Evolutionary conservation across 2,888 invertebrate species (phyloP), one percentile per base, ranked within the genome.

Genomic region (Aporophyla nigra): DNA sequence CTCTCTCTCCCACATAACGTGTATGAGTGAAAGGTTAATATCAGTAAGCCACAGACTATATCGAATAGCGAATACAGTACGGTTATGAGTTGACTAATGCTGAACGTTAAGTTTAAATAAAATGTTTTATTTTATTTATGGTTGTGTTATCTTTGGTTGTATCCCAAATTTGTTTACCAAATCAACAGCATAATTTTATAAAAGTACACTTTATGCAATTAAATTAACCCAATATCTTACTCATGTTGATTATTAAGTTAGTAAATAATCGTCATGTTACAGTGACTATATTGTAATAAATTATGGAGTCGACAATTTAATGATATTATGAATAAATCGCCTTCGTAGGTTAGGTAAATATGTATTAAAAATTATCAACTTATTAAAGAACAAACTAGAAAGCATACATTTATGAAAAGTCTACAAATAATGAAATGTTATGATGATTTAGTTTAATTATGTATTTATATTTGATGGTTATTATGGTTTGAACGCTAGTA

Each of bases 311-410:
- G 49, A 76, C 43, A 82, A 74, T 71, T 67, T 54, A 71, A 76
- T 73, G 79, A 85, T 87, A 85, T 85, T 82, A 86, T 69, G 40
- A 73, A 82, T 78, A 70, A 85, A 80, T 71, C 78, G 86, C 86
- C 86, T 86, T 86, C 56, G 74, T 86, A 86, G 87, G 53, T 77
- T 87, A 87, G 80, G 67, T 86, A 87, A 65, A 74, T 69, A 54
- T 53, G 51, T 78, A 80, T 54, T 71, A 70, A 67, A 54, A 79
- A 56, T 40, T 10, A 5, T n/a, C 62, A 49, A 16, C 40, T 59
- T 27, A 33, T 2, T 67, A 46, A 53, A 62, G 65, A 24, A 16
- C 6, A 58, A 46, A 21, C 27, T 51, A 5, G 27, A 49, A 19
- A 78, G 46, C 53, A 70, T 53, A 46, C n/a, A 46, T 40, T 43